Base-by-base conservation (phyloP, 2,113 vertebrate genomes). In the Serilophus lunatus region DNA sequence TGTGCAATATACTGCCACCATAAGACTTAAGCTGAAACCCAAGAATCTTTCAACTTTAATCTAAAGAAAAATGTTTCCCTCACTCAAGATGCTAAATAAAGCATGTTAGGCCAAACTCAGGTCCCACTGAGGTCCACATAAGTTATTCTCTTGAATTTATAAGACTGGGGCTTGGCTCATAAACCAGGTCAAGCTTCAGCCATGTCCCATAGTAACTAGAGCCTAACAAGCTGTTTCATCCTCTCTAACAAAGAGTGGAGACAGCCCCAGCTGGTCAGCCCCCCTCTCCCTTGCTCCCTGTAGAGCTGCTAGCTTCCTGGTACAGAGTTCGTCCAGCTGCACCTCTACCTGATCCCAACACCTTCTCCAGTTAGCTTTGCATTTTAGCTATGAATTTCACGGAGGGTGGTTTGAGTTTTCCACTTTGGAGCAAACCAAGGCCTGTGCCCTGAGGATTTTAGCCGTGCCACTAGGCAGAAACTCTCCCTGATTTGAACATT, bases 41-140 rank as follows among this genome's bases (percentile, higher is more conserved):
- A 96, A 96, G 86, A 96, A 96, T 86, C 94, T 95, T 94, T 95
- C 93, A 94, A 81, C 69, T 38, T 60, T 92, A 93, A 93, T 81
- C 88, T 86, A 45, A 90, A 95, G 92, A 90, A 94, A 95, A 97
- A 96, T 84, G 93, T 84, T 94, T 81, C 88, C 94, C 61, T 95
- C 80, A 6, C 36, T 94, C 57, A 71, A 64, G 28, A 93, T 3
- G 17, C 83, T 90, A 90, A 93, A 88, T 92, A 94, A 90, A 92
- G 88, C 65, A 53, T 45, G 24, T 88, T 57, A 91, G 90, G 75
- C 95, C 90, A 95, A 96, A 93, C 65, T 85, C 57, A 68, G 49
- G 61, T 95, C 96, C 92, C 93, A 61, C 72, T 90, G 94, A 92
- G 93, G 69, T 90, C 92, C 4, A 0, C 6, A 2, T 82, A 76